Conservation (phyloP, 1,140 invertebrate genomes). For the Atta texana region DNA sequence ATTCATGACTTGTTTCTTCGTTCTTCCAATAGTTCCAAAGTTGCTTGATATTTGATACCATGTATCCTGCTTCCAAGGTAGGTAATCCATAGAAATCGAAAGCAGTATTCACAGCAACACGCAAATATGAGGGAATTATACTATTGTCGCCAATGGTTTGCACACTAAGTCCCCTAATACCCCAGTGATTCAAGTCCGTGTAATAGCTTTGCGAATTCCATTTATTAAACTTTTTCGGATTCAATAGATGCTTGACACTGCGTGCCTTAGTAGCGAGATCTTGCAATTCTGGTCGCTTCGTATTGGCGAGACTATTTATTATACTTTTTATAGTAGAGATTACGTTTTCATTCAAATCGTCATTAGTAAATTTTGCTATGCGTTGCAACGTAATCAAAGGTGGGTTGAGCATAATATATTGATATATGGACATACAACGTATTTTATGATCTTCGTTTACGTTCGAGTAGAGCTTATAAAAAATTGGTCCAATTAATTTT, state of each 20-base stretch:
- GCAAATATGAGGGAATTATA: background rate
- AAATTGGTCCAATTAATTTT: background rate
- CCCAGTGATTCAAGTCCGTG: background rate
- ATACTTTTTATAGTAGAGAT: constrained; percentile 88
- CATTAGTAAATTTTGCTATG: constrained; percentile 90
- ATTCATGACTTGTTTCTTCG: background rate
- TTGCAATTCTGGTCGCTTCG: constrained; percentile 79
- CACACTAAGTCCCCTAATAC: background rate
- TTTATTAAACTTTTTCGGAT: constrained; percentile 83
- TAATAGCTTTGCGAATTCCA: background rate
- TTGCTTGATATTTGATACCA: background rate
- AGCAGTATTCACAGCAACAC: background rate
- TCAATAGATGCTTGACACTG: constrained; percentile 87
- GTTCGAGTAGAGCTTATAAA: constrained; percentile 87
- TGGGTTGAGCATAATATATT: constrained; percentile 87
- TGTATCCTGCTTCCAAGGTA: background rate
- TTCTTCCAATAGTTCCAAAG: background rate
- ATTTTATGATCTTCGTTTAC: constrained; percentile 88
- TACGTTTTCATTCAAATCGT: constrained; percentile 88
- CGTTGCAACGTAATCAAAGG: constrained; percentile 88
- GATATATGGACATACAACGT: constrained; percentile 88
- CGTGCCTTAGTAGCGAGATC: constrained; percentile 86
- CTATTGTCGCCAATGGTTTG: background rate
- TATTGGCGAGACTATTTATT: constrained; percentile 86
- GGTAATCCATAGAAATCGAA: background rate